These are phyloP conservation scores for Tauraco hartlaubi DNA, from an alignment of 2,797 vertebrate species.

Conservation along the genomic window DNA sequence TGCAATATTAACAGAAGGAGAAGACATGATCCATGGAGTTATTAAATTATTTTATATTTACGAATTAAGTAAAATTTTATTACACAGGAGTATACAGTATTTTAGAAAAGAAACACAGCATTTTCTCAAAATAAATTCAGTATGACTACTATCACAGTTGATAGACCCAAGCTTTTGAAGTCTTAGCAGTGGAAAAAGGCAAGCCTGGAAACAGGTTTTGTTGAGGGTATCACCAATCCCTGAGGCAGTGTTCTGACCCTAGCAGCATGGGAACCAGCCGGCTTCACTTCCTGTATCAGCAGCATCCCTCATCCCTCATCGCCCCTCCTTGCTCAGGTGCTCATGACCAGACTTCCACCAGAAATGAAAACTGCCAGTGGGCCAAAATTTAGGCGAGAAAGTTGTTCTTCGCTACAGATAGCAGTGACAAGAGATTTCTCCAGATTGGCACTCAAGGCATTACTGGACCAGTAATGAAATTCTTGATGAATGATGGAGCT, in stretches of 20 bases:
- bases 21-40: not conserved
- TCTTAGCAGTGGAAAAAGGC: not conserved
- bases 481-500: not conserved
- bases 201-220: not conserved
- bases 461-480: not conserved
- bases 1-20: not conserved
- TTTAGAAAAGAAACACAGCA: not conserved
- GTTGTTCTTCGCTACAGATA: not conserved
- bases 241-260: constrained; percentile 52
- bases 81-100: not conserved
- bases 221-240: not conserved
- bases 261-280: constrained; percentile 13
- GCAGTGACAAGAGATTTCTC: not conserved
- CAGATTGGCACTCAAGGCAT: not conserved
- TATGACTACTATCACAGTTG: not conserved
- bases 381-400: not conserved
- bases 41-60: not conserved
- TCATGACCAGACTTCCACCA: not conserved
- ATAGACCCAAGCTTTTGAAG: not conserved
- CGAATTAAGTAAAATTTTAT: not conserved
- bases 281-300: not conserved
- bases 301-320: too few relatives aligned
- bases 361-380: not conserved
- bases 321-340: rapidly evolving
- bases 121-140: not conserved